A percentile compares a stretch with the other conserved stretches of the same genome.
phyloP scores from a whole-genome alignment of 2,888 invertebrate species.

The Bembecia ichneumoniformis region DNA sequence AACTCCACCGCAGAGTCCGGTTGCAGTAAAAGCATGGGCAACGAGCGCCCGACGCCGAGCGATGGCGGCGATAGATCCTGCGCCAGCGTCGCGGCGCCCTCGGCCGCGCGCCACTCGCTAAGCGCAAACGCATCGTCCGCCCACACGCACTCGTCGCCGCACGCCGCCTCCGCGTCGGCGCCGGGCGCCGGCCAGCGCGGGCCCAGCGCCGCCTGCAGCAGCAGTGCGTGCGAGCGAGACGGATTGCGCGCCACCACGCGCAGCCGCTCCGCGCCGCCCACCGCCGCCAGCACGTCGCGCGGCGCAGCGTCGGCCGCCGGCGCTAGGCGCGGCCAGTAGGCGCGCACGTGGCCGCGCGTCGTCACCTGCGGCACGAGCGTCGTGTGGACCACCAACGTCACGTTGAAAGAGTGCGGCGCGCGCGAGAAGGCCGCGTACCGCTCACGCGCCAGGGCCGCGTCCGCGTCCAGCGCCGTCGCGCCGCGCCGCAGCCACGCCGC shows the following conservation, averaged over 20 bases:
- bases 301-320: conserved; percentile 12
- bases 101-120: conserved; percentile 27
- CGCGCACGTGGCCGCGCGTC: conserved; percentile 17
- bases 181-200: conserved; percentile 6
- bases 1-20: conserved; percentile 70
- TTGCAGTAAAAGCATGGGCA: conserved; percentile 57
- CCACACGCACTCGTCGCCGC: conserved; percentile 13
- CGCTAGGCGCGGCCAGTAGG: conserved; percentile 12
- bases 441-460: conserved; percentile 15
- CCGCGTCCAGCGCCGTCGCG: conserved; percentile 12
- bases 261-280: conserved; percentile 74
- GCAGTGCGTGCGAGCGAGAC: conserved; percentile 74
- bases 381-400: conserved; percentile 83
- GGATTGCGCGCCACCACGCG: conserved; percentile 83
- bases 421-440: conserved; percentile 21
- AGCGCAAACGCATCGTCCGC: conserved; percentile 27
- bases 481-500: conserved; percentile 24
- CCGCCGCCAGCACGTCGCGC: conserved; percentile 53
- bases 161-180: conserved; percentile 11
- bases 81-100: conserved; percentile 16
- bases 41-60: conserved; percentile 11
- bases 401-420: conserved; percentile 72
- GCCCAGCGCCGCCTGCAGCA: conserved; percentile 72
- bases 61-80: no score
- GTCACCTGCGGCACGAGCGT: conserved; percentile 71